Evolutionary conservation across 2,113 vertebrate genomes (phyloP).

Genomic region (Cavia porcellus): DNA sequence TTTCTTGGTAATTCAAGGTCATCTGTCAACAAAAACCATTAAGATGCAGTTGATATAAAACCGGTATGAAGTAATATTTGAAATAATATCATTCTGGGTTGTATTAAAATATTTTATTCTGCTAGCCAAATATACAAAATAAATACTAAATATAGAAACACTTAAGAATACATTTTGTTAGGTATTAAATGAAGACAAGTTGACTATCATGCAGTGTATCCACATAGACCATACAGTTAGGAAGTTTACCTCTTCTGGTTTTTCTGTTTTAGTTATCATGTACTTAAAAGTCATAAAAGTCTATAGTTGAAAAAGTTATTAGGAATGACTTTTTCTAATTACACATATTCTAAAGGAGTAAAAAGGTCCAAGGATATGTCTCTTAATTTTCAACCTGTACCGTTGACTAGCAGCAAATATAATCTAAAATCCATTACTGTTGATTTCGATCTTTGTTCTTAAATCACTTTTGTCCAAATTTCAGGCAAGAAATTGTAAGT

Average conservation of each 20-base stretch:
- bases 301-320: background rate
- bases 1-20: background rate
- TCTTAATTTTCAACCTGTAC: background rate
- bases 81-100: background rate
- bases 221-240: background rate
- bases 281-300: background rate
- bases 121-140: background rate
- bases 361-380: background rate
- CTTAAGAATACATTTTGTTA: slow-evolving; percentile 25
- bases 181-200: background rate
- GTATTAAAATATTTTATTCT: background rate
- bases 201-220: background rate
- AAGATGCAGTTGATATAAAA: background rate
- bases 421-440: background rate
- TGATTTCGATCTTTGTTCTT: background rate
- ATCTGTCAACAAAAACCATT: slow-evolving; percentile 4
- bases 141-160: background rate
- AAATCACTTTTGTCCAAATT: background rate
- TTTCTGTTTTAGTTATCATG: background rate
- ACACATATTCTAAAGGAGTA: background rate
- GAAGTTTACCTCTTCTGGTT: background rate
- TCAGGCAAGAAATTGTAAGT: background rate
- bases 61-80: background rate
- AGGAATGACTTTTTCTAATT: background rate
- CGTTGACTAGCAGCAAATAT: background rate